A percentile compares a stretch with the other conserved stretches of the same genome.
Evolutionary conservation across 2,888 invertebrate genomes (phyloP).

Genomic region (Tigriopus californicus): DNA sequence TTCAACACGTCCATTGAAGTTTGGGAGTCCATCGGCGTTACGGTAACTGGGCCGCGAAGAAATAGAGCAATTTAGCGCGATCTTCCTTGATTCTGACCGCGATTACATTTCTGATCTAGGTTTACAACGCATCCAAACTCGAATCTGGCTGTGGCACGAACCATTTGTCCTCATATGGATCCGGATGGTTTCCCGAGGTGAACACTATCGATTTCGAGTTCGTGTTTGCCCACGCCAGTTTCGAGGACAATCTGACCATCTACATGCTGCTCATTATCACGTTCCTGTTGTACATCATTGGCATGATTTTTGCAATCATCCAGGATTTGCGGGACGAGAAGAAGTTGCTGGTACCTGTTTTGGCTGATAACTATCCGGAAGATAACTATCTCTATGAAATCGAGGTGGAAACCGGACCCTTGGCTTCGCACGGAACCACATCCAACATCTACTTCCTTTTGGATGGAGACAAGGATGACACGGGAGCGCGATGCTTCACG

Average conservation of each 20-base stretch:
- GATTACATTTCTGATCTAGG: not conserved
- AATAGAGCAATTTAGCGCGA: not conserved
- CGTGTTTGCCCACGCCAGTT: constrained; percentile 28
- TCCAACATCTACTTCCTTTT: constrained; percentile 29
- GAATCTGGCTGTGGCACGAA: constrained; percentile 12
- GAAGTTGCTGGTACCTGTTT: constrained; percentile 22
- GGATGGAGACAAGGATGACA: constrained; percentile 30
- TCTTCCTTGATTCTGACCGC: not conserved
- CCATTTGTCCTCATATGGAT: constrained; percentile 31
- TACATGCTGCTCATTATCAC: constrained; percentile 29
- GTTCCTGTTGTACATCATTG: constrained; percentile 25
- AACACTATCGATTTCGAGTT: constrained; percentile 31
- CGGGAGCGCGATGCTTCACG: constrained; percentile 27
- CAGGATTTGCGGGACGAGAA: constrained; percentile 26
- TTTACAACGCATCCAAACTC: not conserved
- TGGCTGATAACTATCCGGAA: constrained; percentile 27
- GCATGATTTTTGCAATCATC: constrained; percentile 28
- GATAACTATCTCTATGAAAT: constrained; percentile 32
- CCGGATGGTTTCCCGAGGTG: constrained; percentile 30
- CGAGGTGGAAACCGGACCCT: constrained; percentile 28
- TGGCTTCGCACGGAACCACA: constrained; percentile 22
- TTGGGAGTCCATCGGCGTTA: constrained; percentile 10
- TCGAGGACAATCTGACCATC: constrained; percentile 29
- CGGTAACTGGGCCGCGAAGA: too few relatives aligned
- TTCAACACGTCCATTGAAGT: constrained; percentile 1